Conservation (phyloP, 2,113 vertebrate species). For the Microcebus murinus region DNA sequence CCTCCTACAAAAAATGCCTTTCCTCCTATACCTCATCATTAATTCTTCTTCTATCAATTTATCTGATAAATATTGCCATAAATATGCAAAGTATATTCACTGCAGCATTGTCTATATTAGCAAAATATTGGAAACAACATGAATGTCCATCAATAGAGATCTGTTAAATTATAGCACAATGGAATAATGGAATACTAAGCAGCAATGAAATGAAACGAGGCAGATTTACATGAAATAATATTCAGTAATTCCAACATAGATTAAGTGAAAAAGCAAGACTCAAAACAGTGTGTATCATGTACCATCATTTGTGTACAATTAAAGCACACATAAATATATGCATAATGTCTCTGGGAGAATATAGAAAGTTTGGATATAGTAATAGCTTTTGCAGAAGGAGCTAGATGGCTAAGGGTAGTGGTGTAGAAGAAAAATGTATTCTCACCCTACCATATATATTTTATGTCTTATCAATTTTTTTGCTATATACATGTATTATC, state of each 20-base stretch:
- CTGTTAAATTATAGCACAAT: background rate
- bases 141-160: background rate
- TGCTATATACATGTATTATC: background rate
- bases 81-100: background rate
- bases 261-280: background rate
- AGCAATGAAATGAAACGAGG: background rate
- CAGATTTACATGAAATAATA: background rate
- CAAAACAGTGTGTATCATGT: background rate
- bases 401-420: background rate
- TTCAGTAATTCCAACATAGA: background rate
- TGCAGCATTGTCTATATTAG: background rate
- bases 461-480: background rate
- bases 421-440: background rate
- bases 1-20: no score
- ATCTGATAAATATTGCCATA: background rate
- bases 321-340: background rate
- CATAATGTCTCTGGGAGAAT: background rate
- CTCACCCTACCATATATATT: background rate
- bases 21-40: no score
- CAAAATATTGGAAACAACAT: background rate
- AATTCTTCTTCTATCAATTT: background rate
- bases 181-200: background rate
- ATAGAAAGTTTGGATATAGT: background rate
- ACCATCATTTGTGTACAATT: background rate
- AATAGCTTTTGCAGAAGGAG: background rate